phyloP scores from a whole-genome alignment of 2,888 invertebrate species.

The Agrilus cyanescens region DNA sequence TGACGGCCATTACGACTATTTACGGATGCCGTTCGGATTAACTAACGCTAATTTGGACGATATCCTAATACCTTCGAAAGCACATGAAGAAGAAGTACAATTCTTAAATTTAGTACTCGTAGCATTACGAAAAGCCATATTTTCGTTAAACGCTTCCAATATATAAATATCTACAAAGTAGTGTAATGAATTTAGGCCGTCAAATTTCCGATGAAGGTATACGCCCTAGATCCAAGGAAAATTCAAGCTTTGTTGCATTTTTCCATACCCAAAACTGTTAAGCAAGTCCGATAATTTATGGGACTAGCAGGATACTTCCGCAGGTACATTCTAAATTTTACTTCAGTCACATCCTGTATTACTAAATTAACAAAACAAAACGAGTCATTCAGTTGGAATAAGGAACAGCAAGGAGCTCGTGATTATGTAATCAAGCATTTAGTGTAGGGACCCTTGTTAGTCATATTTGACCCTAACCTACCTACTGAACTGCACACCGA shows the following conservation, averaged over 20 bases:
- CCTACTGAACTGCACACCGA: conserved; percentile 19
- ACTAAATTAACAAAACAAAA: conserved; percentile 9
- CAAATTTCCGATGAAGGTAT: conserved; percentile 11
- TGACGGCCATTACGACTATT: too few relatives aligned
- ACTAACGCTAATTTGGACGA: too few relatives aligned
- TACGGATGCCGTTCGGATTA: too few relatives aligned
- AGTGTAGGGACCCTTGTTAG: conserved; percentile 15
- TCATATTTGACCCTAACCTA: conserved; percentile 15
- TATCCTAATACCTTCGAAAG: conserved; percentile 9
- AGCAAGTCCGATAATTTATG: conserved; percentile 14
- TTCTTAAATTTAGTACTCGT: neutral
- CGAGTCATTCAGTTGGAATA: conserved; percentile 10
- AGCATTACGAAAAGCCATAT: neutral
- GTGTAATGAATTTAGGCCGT: conserved; percentile 15
- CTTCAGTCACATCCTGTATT: conserved; percentile 11
- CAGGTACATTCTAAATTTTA: conserved; percentile 16
- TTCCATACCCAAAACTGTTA: conserved; percentile 12
- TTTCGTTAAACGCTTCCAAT: too few relatives aligned
- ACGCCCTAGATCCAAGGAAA: conserved; percentile 12
- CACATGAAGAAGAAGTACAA: conserved; percentile 4
- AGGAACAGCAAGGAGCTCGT: conserved; percentile 8
- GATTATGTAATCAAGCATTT: conserved; percentile 7
- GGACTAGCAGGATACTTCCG: too few relatives aligned
- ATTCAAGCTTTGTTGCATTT: conserved; percentile 12
- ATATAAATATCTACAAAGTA: conserved; percentile 11